Evolutionary conservation across 2,888 invertebrate species (phyloP).

Genomic region (Lagria hirta): DNA sequence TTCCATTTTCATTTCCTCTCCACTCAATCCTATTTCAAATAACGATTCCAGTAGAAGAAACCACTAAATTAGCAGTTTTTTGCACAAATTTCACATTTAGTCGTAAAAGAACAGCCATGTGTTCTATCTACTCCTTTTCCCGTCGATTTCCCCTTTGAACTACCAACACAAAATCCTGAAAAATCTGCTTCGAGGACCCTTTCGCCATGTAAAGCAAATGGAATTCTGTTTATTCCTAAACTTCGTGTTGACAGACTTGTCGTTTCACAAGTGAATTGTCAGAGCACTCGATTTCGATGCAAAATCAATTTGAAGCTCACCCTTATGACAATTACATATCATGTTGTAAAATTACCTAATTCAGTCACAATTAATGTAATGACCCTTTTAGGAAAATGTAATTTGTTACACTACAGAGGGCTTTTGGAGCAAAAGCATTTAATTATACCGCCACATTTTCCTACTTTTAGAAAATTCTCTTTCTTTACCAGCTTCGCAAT

Average conservation of each 20-base stretch:
- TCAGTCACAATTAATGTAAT: no score
- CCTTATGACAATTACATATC: no score
- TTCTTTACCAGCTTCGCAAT: no score
- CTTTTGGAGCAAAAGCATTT: constrained; percentile 21
- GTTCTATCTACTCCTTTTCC: no score
- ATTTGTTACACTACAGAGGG: constrained; percentile 21
- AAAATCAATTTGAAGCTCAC: no score
- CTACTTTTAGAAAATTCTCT: no score
- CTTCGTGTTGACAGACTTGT: constrained; percentile 13
- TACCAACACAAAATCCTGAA: no score
- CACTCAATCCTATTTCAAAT: constrained; percentile 5
- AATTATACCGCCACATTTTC: constrained; percentile 17
- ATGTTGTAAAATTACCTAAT: no score
- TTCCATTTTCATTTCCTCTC: constrained; percentile 10
- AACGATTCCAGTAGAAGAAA: neutral
- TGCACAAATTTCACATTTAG: no score
- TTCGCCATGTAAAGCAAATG: constrained; percentile 9
- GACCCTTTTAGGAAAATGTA: constrained; percentile 21
- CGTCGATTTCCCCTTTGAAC: no score
- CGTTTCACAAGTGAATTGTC: constrained; percentile 11
- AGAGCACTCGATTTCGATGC: constrained; percentile 10
- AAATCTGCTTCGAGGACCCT: constrained; percentile 5
- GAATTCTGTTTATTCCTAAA: constrained; percentile 13
- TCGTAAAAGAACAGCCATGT: no score
- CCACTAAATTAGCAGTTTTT: no score